Conservation (phyloP, 2,797 vertebrate genomes). For the Melanotaenia parkinsoni region DNA sequence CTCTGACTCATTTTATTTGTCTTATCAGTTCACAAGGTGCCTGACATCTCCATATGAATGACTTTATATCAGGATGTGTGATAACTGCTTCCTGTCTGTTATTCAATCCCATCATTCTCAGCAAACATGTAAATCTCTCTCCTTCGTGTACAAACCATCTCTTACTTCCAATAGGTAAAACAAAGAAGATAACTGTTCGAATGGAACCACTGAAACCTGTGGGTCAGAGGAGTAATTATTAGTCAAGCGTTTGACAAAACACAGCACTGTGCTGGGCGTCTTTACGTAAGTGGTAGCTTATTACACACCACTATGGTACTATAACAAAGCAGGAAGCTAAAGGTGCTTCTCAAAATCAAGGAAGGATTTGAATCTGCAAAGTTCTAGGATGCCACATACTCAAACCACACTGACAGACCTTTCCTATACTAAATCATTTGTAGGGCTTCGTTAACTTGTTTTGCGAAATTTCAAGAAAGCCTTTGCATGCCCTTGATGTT, state of each 20-base stretch:
- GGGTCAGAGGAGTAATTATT: slow-evolving; percentile 49
- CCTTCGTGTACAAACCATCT: neutral
- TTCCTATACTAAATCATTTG: neutral
- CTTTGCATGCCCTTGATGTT: neutral
- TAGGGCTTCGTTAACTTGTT: neutral
- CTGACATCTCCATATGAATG: slow-evolving; percentile 47
- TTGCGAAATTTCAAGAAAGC: neutral
- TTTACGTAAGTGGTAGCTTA: slow-evolving; percentile 49
- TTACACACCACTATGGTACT: slow-evolving; percentile 68
- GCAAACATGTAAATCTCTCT: slow-evolving; percentile 41
- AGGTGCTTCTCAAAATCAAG: slow-evolving; percentile 2
- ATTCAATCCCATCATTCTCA: slow-evolving; percentile 37
- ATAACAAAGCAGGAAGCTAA: slow-evolving; percentile 71
- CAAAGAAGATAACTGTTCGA: slow-evolving; percentile 1
- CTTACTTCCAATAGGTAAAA: slow-evolving; percentile 16
- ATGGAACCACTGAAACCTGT: slow-evolving; percentile 28
- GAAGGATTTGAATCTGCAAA: neutral
- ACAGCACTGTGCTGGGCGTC: slow-evolving; percentile 42
- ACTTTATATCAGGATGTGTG: slow-evolving; percentile 47
- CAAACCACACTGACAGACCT: neutral
- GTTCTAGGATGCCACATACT: neutral
- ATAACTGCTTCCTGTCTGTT: slow-evolving; percentile 46
- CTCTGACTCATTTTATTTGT: slow-evolving; percentile 27
- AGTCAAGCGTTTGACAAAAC: slow-evolving; percentile 34
- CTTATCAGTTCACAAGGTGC: slow-evolving; percentile 38